phyloP scores from a whole-genome alignment of 2,797 vertebrate species.

The Malacoctenus gilli region DNA sequence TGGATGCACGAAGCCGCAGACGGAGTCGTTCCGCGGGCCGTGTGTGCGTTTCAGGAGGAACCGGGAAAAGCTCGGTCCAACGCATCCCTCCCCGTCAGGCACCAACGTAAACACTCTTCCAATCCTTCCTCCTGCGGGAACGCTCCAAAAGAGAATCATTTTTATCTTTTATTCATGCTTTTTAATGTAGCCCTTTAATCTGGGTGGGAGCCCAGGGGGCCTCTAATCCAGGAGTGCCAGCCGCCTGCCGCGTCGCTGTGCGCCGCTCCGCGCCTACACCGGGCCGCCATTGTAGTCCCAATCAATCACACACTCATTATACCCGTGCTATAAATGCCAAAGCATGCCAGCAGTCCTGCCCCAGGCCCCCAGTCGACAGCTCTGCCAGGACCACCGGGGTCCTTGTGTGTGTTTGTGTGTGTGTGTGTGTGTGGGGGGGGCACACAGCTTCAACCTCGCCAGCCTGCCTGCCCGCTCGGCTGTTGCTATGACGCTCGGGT shows the following conservation, averaged over 20 bases:
- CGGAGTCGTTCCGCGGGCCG: constrained; percentile 32
- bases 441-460: constrained; percentile 48
- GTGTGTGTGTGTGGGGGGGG: constrained; percentile 44
- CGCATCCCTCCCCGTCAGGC: constrained; percentile 35
- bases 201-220: constrained; percentile 82
- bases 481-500: constrained; percentile 52
- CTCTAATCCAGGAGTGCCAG: constrained; percentile 79
- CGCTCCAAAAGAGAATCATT: constrained; percentile 81
- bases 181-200: constrained; percentile 87
- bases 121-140: constrained; percentile 52
- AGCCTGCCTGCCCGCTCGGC: constrained; percentile 60
- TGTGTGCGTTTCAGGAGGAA: constrained; percentile 38
- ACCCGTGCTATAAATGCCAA: constrained; percentile 77
- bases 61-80: constrained; percentile 33
- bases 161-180: constrained; percentile 84
- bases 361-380: constrained; percentile 28
- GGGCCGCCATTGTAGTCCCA: constrained; percentile 77
- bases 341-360: constrained; percentile 68
- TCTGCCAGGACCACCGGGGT: constrained; percentile 48
- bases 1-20: constrained; percentile 33
- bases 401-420: too few relatives aligned
- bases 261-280: constrained; percentile 68
- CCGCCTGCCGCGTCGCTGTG: constrained; percentile 59
- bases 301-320: constrained; percentile 84
- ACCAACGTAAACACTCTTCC: constrained; percentile 53